A percentile compares a stretch with the other conserved stretches of the same genome.
Conservation (phyloP, 1,140 invertebrate genomes). For the Trichonephila inaurata region DNA sequence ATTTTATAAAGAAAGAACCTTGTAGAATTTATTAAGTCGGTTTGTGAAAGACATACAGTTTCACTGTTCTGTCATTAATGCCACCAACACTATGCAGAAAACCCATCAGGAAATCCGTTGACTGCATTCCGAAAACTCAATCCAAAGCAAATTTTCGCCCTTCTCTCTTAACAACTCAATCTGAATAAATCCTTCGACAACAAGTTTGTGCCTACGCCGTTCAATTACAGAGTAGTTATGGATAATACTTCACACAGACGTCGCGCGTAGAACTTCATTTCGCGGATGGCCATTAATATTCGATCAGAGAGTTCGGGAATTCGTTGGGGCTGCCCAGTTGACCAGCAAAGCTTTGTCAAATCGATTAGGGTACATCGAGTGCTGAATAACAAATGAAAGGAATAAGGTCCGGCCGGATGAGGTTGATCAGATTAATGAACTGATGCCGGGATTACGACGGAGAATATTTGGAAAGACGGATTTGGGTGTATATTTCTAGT, state of each 20-base stretch:
- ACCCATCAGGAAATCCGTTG: not conserved
- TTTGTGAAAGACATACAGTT: no score
- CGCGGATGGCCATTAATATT: constrained; percentile 32
- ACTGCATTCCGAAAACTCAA: not conserved
- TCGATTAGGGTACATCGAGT: not conserved
- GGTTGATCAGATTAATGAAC: no score
- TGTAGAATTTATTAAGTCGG: no score
- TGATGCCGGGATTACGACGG: no score
- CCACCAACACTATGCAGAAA: not conserved
- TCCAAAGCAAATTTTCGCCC: not conserved
- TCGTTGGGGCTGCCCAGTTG: constrained; percentile 32
- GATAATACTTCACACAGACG: not conserved
- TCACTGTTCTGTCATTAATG: no score
- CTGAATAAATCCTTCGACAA: not conserved
- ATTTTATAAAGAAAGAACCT: no score
- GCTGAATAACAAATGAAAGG: constrained; percentile 51
- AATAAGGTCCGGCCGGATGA: not conserved
- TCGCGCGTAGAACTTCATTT: not conserved
- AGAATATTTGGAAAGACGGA: no score
- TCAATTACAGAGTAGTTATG: constrained; percentile 32
- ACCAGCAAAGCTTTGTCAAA: constrained; percentile 43
- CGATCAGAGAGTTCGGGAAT: constrained; percentile 45
- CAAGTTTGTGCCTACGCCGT: not conserved
- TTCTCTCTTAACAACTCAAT: not conserved
- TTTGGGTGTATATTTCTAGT: no score